Evolutionary conservation across 2,888 invertebrate species (phyloP).

Genomic region (Clanis bilineata): DNA sequence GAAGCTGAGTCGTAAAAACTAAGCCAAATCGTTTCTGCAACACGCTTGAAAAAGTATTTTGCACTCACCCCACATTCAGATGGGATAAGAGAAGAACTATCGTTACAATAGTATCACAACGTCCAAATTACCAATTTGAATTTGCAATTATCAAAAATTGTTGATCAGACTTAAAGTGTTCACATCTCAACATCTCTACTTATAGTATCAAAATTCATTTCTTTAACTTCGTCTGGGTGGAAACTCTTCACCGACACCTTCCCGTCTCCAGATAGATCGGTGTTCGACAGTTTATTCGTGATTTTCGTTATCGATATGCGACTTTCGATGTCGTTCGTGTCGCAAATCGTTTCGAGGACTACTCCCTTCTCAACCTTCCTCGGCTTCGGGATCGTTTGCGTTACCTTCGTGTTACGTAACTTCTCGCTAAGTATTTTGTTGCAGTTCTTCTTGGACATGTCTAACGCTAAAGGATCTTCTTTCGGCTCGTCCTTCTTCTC

Average conservation of each 20-base stretch:
- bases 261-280: conserved; percentile 59
- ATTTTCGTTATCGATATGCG: conserved; percentile 80
- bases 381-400: conserved; percentile 54
- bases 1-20: no score
- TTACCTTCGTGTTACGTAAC: conserved; percentile 57
- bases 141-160: neutral
- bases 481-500: conserved; percentile 57
- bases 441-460: conserved; percentile 72
- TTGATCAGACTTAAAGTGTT: neutral
- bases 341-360: conserved; percentile 63
- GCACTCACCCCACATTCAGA: no score
- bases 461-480: conserved; percentile 67
- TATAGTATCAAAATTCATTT: conserved; percentile 61
- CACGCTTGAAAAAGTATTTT: no score
- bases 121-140: neutral
- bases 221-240: conserved; percentile 69
- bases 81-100: no score
- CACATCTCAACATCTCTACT: conserved; percentile 74
- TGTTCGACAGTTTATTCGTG: conserved; percentile 71
- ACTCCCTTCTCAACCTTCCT: conserved; percentile 68
- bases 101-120: no score
- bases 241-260: conserved; percentile 69
- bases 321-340: conserved; percentile 73
- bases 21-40: no score
- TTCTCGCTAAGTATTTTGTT: conserved; percentile 71